Percentiles rank a stretch among this genome's conserved stretches.
Evolutionary conservation across 1,140 invertebrate species (phyloP).

Genomic region (Andricus grossulariae): DNA sequence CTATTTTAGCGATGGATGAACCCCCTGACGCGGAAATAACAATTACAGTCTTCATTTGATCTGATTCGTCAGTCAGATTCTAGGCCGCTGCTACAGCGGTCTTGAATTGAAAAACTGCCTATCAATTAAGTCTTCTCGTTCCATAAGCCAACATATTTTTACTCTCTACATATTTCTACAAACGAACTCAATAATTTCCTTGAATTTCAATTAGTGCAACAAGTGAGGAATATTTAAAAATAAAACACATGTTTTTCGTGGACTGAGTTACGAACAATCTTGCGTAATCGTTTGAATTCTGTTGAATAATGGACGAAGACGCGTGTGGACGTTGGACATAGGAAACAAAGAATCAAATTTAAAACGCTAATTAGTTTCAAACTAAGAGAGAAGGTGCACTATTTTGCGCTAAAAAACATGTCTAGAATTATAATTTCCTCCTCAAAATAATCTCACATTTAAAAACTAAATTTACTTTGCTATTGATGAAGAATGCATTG

Average conservation of each 20-base stretch:
- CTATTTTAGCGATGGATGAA: neutral
- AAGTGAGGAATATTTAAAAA: neutral
- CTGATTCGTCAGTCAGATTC: slow-evolving; percentile 20
- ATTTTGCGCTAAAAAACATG: neutral
- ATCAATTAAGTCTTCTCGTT: slow-evolving; percentile 1
- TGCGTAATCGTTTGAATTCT: slow-evolving; percentile 1
- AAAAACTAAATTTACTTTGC: too few relatives aligned
- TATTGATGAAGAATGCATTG: too few relatives aligned
- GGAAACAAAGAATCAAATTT: slow-evolving; percentile 22
- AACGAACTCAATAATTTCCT: too few relatives aligned
- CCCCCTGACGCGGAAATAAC: neutral
- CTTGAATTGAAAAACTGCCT: slow-evolving; percentile 9
- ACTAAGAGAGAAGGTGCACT: neutral
- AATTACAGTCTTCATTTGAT: slow-evolving; percentile 27
- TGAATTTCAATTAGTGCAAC: too few relatives aligned
- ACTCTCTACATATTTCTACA: too few relatives aligned
- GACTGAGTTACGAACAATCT: neutral
- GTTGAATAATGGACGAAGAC: slow-evolving; percentile 11
- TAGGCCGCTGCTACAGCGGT: slow-evolving; percentile 4
- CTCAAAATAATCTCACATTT: too few relatives aligned
- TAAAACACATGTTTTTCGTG: neutral
- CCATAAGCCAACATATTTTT: neutral
- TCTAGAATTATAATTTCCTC: too few relatives aligned
- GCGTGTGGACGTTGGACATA: neutral
- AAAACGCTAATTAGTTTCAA: neutral